Base-by-base conservation (phyloP, 2,797 vertebrate species). In the Hemibagrus guttatus region DNA sequence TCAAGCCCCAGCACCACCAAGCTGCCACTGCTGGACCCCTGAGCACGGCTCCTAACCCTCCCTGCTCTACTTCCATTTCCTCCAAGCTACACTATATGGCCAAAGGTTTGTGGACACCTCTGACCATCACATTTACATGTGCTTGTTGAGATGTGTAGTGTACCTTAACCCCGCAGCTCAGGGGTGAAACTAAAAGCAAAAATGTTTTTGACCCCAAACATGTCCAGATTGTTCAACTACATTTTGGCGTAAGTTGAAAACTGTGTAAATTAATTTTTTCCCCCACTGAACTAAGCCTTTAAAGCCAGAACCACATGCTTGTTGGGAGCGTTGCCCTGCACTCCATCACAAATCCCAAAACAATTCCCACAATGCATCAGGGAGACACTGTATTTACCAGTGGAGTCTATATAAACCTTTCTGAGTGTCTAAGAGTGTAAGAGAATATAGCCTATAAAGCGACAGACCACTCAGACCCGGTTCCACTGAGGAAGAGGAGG, bases 381-480 rank as follows among this genome's bases (percentile, higher is more conserved):
- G 54, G 88, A 90, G 81, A 68, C 81, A 66, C 85, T 87, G 68
- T 82, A 81, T 89, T 89, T 90, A 88, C 87, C 87, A 71, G 81
- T 58, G 28, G 79, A 87, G 88, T 86, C 76, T 87, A 84, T 86
- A 89, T 89, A 89, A 91, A 89, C 72, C 84, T 68, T 89, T 90
- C 85, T 86, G 85, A 83, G 87, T 89, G 85, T 90, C 76, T 74
- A 64, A 76, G 81, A 78, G 87, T 85, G 87, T 89, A 88, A 89
- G 83, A 87, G 89, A 91, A 89, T 87, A 89, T 75, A 68, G 85
- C 90, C 88, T 84, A 89, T 91, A 89, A 91, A 91, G 88, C 78
- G 86, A 83, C 49, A 87, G 86, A 69, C 87, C 83, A 85, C 89
- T 91, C 87, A 90, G 89, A 63, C 64, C 59, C 84, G 69, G 75